Percentiles rank a stretch among this genome's conserved stretches.
Conservation (phyloP, 2,113 vertebrate species). For the Uria aalge region DNA sequence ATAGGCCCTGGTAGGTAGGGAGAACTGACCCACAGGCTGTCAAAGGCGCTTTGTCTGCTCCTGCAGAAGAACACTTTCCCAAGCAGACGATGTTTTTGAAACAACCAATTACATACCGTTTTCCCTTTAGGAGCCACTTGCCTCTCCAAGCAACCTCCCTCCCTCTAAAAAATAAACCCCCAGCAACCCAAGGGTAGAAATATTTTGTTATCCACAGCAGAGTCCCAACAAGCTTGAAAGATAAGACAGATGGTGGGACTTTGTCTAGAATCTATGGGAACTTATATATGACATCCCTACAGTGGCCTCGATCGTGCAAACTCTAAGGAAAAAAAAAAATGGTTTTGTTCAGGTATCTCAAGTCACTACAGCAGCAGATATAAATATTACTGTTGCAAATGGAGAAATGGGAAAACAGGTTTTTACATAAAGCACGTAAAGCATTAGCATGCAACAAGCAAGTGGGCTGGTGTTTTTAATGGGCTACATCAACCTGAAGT, state of each 20-base stretch:
- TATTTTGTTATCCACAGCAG: not conserved
- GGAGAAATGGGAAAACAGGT: not conserved
- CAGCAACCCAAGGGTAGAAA: not conserved
- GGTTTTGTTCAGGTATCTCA: not conserved
- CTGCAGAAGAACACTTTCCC: not conserved
- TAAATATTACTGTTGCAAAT: not conserved
- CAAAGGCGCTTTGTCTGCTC: not conserved
- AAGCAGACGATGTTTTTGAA: not conserved
- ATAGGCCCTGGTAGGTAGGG: too few relatives aligned
- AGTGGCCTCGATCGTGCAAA: not conserved
- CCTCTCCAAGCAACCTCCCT: not conserved
- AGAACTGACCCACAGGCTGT: not conserved
- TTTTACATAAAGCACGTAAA: not conserved
- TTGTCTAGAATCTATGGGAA: not conserved
- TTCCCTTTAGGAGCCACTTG: rapidly evolving
- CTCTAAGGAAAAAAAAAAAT: not conserved
- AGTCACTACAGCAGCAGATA: not conserved
- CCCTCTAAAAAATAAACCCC: not conserved
- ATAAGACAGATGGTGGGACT: not conserved
- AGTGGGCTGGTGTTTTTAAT: not conserved
- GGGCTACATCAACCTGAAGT: not conserved
- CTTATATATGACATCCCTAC: not conserved
- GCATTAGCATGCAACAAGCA: not conserved
- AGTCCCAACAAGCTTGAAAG: not conserved
- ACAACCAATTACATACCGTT: not conserved